Evolutionary conservation across 2,113 vertebrate genomes (phyloP).

Genomic region (Bungarus multicinctus): DNA sequence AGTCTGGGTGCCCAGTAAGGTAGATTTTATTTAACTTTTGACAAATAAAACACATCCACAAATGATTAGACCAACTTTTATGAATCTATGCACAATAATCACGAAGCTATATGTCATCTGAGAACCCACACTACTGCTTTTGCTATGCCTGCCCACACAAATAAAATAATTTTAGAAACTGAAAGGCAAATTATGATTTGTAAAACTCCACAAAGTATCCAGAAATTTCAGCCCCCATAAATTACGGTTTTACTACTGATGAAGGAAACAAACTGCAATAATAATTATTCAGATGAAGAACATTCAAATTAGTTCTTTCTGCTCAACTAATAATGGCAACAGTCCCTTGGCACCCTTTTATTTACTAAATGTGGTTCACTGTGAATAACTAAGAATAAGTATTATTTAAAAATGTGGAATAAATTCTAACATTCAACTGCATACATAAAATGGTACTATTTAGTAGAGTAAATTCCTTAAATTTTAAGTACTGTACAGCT

Average conservation of each 20-base stretch:
- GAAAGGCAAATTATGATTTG: conserved; percentile 2
- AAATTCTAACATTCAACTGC: conserved; percentile 32
- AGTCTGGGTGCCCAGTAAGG: neutral
- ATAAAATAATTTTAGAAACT: conserved; percentile 10
- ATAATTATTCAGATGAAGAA: conserved; percentile 25
- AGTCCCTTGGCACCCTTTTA: neutral
- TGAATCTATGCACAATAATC: neutral
- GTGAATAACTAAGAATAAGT: conserved; percentile 2
- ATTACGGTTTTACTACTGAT: conserved; percentile 1
- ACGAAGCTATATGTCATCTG: neutral
- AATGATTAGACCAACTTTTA: neutral
- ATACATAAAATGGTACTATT: conserved; percentile 24
- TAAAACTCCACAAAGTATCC: conserved; percentile 2
- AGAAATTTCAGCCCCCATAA: conserved; percentile 14
- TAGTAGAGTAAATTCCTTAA: conserved; percentile 7
- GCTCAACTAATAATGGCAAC: neutral
- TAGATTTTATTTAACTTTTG: neutral
- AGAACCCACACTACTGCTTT: neutral
- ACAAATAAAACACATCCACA: neutral
- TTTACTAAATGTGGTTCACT: conserved; percentile 12
- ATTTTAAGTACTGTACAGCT: conserved; percentile 18
- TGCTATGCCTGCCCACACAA: neutral
- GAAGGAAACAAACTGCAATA: conserved; percentile 31
- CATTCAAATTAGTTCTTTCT: conserved; percentile 27
- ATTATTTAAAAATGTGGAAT: conserved; percentile 4